phyloP scores from a whole-genome alignment of 2,113 vertebrate genomes.

The Antennarius striatus region DNA sequence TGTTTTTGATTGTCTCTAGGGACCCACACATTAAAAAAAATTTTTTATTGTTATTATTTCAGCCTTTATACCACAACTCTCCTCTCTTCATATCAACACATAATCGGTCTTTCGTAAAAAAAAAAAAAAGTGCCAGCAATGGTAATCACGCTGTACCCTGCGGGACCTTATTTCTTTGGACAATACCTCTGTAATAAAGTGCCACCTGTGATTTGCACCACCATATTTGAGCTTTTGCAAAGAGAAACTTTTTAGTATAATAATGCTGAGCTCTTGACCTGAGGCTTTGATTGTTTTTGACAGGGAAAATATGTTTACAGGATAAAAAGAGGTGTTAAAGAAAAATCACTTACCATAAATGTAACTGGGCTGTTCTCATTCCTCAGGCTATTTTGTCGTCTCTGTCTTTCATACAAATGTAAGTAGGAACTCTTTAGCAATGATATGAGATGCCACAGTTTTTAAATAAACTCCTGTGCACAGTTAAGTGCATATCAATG shows the following conservation, averaged over 20 bases:
- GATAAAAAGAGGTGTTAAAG: too few species aligned
- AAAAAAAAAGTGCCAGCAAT: conserved; percentile 16
- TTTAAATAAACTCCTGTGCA: too few species aligned
- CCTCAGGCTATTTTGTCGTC: too few species aligned
- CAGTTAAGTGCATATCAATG: too few species aligned
- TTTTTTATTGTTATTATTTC: neutral
- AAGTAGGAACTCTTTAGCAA: too few species aligned
- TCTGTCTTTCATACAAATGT: too few species aligned
- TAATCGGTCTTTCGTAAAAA: conserved; percentile 18
- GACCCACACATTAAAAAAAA: neutral
- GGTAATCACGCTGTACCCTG: conserved; percentile 24
- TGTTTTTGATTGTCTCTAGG: conserved; percentile 13
- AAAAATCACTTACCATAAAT: too few species aligned
- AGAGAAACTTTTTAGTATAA: conserved; percentile 24
- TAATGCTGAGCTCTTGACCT: conserved; percentile 15
- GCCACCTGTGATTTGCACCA: conserved; percentile 52
- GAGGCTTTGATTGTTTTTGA: conserved; percentile 4
- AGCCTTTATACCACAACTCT: conserved; percentile 9
- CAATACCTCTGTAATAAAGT: conserved; percentile 44
- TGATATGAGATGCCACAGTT: too few species aligned
- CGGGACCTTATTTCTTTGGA: conserved; percentile 34
- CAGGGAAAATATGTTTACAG: too few species aligned
- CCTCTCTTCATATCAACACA: conserved; percentile 41
- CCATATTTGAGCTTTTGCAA: conserved; percentile 33
- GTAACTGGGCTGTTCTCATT: too few species aligned